These are phyloP conservation scores for Stenchaetothrips biformis DNA, from an alignment of 2,888 invertebrate genomes.

Conservation along the genomic window DNA sequence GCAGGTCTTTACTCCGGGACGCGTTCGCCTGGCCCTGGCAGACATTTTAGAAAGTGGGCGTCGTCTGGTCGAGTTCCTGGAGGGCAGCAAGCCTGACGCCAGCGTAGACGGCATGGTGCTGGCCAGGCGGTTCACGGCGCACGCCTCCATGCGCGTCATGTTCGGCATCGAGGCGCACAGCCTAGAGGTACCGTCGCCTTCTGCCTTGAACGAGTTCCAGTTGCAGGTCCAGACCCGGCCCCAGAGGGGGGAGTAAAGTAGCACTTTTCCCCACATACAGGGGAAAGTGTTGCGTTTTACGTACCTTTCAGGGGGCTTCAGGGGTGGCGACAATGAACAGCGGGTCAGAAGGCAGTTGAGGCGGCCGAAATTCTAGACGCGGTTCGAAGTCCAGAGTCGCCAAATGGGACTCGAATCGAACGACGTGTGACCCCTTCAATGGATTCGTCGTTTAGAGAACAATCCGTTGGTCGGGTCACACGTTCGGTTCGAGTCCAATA, in stretches of 20 bases:
- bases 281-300: too few relatives aligned
- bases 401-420: too few relatives aligned
- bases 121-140: slow-evolving; percentile 1
- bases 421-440: too few relatives aligned
- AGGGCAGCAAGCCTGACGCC: background rate
- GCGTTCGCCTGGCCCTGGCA: background rate
- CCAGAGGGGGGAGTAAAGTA: too few relatives aligned
- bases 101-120: background rate
- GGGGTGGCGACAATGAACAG: background rate
- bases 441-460: too few relatives aligned
- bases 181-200: background rate
- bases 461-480: too few relatives aligned
- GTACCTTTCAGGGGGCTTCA: too few relatives aligned
- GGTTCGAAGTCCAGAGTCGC: too few relatives aligned
- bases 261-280: too few relatives aligned
- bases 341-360: background rate
- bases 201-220: background rate
- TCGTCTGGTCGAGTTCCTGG: background rate
- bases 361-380: background rate
- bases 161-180: slow-evolving; percentile 7
- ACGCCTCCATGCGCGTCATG: background rate
- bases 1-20: background rate
- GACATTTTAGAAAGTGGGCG: background rate
- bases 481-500: too few relatives aligned
- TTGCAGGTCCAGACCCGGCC: too few relatives aligned